Evolutionary conservation across 2,888 invertebrate species (phyloP).

Genomic region (Lepeophtheirus nordmannii): DNA sequence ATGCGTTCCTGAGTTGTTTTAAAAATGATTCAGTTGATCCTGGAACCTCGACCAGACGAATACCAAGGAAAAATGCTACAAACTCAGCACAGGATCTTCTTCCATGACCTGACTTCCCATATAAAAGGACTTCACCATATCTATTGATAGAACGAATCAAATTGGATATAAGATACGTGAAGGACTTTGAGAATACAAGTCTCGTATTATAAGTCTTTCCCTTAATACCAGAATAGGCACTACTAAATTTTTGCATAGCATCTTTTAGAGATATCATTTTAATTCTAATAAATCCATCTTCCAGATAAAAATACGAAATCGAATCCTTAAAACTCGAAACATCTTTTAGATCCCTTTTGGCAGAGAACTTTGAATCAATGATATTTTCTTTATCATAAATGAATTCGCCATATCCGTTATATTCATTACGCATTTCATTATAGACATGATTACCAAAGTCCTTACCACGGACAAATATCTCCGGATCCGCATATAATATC

Average conservation of each 20-base stretch:
- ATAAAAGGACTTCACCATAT: background rate
- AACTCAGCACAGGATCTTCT: slow-evolving; percentile 6
- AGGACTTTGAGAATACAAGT: slow-evolving; percentile 15
- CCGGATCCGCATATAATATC: background rate
- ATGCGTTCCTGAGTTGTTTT: background rate
- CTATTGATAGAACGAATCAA: background rate
- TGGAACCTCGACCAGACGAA: background rate
- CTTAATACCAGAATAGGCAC: background rate
- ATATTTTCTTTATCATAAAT: background rate
- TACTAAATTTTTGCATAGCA: slow-evolving; percentile 1
- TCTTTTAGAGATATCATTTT: background rate
- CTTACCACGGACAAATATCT: background rate
- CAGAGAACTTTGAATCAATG: slow-evolving; percentile 9
- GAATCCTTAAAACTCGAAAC: background rate
- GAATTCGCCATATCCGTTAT: background rate
- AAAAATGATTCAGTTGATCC: background rate
- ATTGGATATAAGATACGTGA: no score
- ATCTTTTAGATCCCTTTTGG: background rate
- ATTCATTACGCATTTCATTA: slow-evolving; percentile 11
- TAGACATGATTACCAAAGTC: background rate
- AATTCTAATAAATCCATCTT: background rate
- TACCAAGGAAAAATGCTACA: background rate
- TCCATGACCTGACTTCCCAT: background rate
- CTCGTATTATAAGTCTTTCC: slow-evolving; percentile 12
- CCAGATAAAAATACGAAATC: background rate